These are phyloP conservation scores for Conopomorpha cramerella DNA, from an alignment of 1,140 invertebrate genomes.

Conservation along the genomic window DNA sequence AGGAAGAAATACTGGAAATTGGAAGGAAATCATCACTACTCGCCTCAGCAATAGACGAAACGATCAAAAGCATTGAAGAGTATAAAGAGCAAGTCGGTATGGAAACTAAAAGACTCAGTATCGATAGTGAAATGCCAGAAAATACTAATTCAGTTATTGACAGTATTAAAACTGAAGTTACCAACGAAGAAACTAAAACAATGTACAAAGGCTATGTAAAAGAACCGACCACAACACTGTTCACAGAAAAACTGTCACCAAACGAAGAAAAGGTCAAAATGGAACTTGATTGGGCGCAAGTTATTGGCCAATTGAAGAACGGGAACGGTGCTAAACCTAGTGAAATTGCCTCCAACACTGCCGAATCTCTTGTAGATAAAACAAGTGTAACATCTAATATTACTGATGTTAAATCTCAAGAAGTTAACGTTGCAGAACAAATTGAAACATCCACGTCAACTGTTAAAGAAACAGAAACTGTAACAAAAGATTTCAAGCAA, in stretches of 20 bases:
- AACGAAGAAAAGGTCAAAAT: slow-evolving; percentile 4
- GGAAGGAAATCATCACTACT: slow-evolving; percentile 34
- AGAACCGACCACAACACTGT: slow-evolving; percentile 5
- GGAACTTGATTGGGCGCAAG: neutral
- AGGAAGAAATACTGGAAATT: slow-evolving; percentile 42
- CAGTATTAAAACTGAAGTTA: too few relatives aligned
- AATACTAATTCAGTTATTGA: slow-evolving; percentile 3
- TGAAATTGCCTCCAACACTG: too few relatives aligned
- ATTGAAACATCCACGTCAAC: too few relatives aligned
- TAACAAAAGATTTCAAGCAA: too few relatives aligned
- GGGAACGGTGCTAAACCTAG: too few relatives aligned
- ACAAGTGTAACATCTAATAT: too few relatives aligned
- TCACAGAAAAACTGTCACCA: slow-evolving; percentile 2
- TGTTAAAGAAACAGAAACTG: too few relatives aligned
- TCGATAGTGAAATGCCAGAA: slow-evolving; percentile 7
- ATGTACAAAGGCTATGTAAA: slow-evolving; percentile 5
- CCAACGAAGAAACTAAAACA: neutral
- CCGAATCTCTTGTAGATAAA: too few relatives aligned
- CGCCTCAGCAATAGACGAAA: slow-evolving; percentile 36
- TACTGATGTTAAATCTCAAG: too few relatives aligned
- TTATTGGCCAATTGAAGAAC: too few relatives aligned
- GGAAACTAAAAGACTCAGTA: slow-evolving; percentile 11
- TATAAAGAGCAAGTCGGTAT: slow-evolving; percentile 35
- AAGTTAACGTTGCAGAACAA: too few relatives aligned
- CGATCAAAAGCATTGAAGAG: slow-evolving; percentile 37